phyloP scores from a whole-genome alignment of 2,888 invertebrate species.

The Willowsia nigromaculata region DNA sequence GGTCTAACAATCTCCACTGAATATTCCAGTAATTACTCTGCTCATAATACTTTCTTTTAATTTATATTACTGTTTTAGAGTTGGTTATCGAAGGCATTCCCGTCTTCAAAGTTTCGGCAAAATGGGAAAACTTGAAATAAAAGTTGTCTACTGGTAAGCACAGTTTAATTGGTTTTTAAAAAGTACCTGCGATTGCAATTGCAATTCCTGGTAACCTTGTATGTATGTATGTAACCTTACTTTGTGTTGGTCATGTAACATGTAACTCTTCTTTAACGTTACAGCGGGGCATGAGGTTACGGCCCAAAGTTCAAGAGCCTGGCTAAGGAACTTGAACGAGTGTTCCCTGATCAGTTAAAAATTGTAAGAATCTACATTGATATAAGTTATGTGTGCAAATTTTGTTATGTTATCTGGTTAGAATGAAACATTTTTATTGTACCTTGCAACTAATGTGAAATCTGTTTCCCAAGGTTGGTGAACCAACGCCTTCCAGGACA shows the following conservation, averaged over 20 bases:
- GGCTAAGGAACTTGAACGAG: slow-evolving; percentile 75
- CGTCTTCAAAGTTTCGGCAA: neutral
- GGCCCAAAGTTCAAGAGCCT: slow-evolving; percentile 74
- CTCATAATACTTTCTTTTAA: no score
- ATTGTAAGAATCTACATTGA: slow-evolving; percentile 63
- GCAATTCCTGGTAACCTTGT: neutral
- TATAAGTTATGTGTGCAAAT: neutral
- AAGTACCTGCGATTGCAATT: neutral
- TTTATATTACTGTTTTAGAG: neutral
- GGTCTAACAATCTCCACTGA: no score
- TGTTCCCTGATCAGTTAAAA: slow-evolving; percentile 72
- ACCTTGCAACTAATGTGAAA: neutral
- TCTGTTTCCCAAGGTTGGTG: slow-evolving; percentile 69
- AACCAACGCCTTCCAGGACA: slow-evolving; percentile 64
- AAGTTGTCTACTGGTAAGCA: slow-evolving; percentile 72
- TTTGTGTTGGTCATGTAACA: no score
- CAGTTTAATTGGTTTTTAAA: neutral
- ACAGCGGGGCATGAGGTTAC: slow-evolving; percentile 78
- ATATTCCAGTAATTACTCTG: no score
- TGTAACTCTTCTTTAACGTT: neutral
- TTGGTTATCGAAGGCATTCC: neutral
- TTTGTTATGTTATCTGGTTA: neutral
- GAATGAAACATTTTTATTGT: no score
- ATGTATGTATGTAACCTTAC: neutral
- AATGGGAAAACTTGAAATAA: slow-evolving; percentile 62